Evolutionary conservation across 2,797 vertebrate genomes (phyloP).

Genomic region (Decapterus maruadsi): DNA sequence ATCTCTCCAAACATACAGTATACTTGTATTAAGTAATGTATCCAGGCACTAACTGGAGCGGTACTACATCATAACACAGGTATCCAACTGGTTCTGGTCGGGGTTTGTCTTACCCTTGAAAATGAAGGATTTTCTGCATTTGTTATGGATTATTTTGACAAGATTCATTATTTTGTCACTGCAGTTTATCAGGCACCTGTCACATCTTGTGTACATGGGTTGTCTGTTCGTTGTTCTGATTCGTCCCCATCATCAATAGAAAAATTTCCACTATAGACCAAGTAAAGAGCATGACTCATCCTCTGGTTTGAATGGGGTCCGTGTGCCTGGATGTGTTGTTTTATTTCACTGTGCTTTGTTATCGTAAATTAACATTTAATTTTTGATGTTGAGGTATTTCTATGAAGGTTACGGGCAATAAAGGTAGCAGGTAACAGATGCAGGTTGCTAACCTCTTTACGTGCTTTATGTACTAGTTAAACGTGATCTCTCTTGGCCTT

Average conservation of each 20-base stretch:
- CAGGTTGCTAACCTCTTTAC: conserved; percentile 18
- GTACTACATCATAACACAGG: conserved; percentile 47
- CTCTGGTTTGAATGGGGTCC: not conserved
- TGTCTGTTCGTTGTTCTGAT: not conserved
- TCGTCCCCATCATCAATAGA: not conserved
- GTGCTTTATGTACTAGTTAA: conserved; percentile 13
- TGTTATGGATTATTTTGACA: not conserved
- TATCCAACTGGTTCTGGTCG: conserved; percentile 22
- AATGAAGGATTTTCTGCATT: conserved; percentile 77
- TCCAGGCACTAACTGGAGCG: conserved; percentile 35
- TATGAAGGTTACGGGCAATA: not conserved
- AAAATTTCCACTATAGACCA: not conserved
- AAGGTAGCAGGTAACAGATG: conserved; percentile 18
- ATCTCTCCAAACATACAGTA: not conserved
- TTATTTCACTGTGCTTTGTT: not conserved
- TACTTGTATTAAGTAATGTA: conserved; percentile 11
- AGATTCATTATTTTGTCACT: not conserved
- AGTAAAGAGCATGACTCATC: not conserved
- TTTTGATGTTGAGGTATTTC: conserved; percentile 10
- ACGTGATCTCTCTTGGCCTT: conserved; percentile 5
- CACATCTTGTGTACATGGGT: not conserved
- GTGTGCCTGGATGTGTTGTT: not conserved
- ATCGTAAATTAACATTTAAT: conserved; percentile 16
- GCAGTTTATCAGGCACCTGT: not conserved
- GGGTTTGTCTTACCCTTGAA: conserved; percentile 18